A percentile compares a stretch with the other conserved stretches of the same genome.
Evolutionary conservation across 2,113 vertebrate genomes (phyloP).

Genomic region (Synodontis membranacea): DNA sequence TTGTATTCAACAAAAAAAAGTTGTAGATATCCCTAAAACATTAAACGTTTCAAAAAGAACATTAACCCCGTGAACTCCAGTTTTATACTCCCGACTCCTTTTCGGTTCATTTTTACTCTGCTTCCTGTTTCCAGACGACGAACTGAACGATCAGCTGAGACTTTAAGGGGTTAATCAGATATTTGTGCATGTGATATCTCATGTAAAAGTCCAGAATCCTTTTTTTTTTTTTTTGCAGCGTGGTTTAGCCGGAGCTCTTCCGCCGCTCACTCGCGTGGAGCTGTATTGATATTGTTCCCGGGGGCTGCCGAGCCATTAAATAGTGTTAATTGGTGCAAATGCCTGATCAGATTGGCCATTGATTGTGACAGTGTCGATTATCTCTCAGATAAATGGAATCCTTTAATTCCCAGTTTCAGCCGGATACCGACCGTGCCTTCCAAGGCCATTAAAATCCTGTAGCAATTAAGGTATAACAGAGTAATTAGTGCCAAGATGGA

Average conservation of each 20-base stretch:
- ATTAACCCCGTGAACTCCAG: background rate
- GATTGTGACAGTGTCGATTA: slow-evolving; percentile 57
- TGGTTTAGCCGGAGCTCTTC: background rate
- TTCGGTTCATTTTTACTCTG: background rate
- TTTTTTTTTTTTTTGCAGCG: background rate
- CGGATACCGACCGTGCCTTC: slow-evolving; percentile 42
- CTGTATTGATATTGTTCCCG: slow-evolving; percentile 19
- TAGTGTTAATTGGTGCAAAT: slow-evolving; percentile 56
- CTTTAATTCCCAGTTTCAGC: slow-evolving; percentile 47
- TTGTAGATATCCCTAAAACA: background rate
- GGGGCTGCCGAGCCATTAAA: slow-evolving; percentile 50
- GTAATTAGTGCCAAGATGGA: slow-evolving; percentile 46
- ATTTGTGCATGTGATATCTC: background rate
- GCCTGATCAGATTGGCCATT: slow-evolving; percentile 51
- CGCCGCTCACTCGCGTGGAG: background rate
- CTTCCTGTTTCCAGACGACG: background rate
- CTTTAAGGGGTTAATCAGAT: background rate
- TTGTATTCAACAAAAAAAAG: background rate
- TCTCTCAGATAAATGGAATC: slow-evolving; percentile 56
- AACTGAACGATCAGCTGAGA: background rate
- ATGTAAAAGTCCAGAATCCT: background rate
- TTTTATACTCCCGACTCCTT: background rate
- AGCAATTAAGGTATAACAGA: slow-evolving; percentile 51
- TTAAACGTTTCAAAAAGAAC: background rate
- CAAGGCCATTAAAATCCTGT: slow-evolving; percentile 40